Evolutionary conservation across 2,797 vertebrate genomes (phyloP).

Genomic region (Channallabes apus): DNA sequence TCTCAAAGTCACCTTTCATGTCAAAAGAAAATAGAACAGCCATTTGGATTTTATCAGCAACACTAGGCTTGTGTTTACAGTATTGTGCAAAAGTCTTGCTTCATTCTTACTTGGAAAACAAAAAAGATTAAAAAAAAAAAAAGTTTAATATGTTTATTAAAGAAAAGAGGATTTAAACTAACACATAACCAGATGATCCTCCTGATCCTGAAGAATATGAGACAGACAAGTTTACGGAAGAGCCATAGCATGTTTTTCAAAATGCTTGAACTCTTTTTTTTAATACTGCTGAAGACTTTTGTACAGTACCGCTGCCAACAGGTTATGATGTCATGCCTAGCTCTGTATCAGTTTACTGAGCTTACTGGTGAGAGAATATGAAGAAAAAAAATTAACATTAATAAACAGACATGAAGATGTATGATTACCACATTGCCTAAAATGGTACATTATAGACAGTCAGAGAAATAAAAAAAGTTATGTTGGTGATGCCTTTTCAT

Average conservation of each 20-base stretch:
- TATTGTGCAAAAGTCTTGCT: conserved; percentile 6
- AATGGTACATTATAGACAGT: neutral
- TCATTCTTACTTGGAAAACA: neutral
- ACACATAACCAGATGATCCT: neutral
- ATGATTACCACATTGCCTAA: conserved; percentile 1
- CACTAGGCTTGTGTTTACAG: conserved; percentile 3
- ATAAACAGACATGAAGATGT: conserved; percentile 3
- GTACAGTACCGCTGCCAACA: neutral
- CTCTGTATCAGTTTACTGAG: neutral
- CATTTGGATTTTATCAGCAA: neutral
- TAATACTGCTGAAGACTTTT: neutral
- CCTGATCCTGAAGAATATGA: neutral
- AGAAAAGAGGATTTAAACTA: neutral
- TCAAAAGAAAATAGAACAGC: conserved; percentile 12
- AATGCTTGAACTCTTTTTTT: neutral
- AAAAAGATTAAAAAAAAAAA: neutral
- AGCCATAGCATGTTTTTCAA: neutral
- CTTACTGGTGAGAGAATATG: conserved; percentile 24
- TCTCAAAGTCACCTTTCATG: conserved; percentile 11
- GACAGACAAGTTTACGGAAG: neutral
- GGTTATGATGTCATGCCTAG: conserved; percentile 1
- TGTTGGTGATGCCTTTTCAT: neutral
- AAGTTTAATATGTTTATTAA: neutral
- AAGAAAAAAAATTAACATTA: conserved; percentile 31
- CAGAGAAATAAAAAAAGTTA: neutral